Conservation (phyloP, 2,888 invertebrate genomes). For the Tenodera sinensis region DNA sequence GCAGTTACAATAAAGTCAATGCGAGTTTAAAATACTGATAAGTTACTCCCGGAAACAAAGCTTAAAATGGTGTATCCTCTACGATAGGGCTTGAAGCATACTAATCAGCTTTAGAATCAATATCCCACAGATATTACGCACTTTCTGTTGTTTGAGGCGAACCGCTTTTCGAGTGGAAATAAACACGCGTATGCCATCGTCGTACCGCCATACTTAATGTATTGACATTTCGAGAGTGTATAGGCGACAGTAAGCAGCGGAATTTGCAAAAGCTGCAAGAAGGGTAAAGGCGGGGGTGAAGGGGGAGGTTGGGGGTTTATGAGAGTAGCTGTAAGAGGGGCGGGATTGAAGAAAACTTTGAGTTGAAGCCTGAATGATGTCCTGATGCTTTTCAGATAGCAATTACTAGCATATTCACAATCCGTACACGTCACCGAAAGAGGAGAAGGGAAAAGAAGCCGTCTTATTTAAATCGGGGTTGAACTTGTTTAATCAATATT, state of each 20-base stretch:
- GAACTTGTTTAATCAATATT: conserved; percentile 14
- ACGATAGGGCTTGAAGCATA: too few species aligned
- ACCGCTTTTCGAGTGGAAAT: not conserved
- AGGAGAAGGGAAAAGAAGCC: not conserved
- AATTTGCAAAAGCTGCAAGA: conserved; percentile 2
- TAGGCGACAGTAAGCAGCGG: not conserved
- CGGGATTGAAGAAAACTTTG: conserved; percentile 9
- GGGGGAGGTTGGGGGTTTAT: not conserved
- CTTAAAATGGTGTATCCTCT: too few species aligned
- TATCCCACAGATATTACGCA: too few species aligned
- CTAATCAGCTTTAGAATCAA: too few species aligned
- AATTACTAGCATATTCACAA: conserved; percentile 22
- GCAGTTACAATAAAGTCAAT: too few species aligned
- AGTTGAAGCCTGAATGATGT: conserved; percentile 6
- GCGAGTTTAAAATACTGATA: too few species aligned
- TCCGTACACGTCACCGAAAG: not conserved
- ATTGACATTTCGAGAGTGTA: not conserved
- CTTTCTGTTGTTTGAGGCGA: not conserved
- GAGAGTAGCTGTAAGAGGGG: not conserved
- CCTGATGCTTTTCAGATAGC: conserved; percentile 15
- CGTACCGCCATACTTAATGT: not conserved
- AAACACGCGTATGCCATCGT: not conserved
- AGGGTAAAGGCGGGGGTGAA: not conserved
- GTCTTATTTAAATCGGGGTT: conserved; percentile 4
- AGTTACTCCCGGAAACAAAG: too few species aligned